These are phyloP conservation scores for Ormyrus thymus DNA, from an alignment of 2,888 invertebrate genomes.

Conservation along the genomic window DNA sequence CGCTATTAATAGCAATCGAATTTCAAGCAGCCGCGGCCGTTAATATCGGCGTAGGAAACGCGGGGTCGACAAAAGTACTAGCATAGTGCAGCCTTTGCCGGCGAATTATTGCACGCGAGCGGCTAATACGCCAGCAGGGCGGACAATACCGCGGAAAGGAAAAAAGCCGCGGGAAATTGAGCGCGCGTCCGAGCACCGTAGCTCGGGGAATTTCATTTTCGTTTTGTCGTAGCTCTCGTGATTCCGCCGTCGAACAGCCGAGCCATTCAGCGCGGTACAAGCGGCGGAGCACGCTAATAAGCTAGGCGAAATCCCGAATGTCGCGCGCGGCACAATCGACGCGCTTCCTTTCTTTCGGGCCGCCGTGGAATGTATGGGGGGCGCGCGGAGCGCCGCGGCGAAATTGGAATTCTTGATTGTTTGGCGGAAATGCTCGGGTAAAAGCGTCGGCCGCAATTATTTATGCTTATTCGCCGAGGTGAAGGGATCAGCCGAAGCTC, in stretches of 20 bases:
- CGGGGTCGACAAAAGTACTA: background rate
- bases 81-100: no score
- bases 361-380: background rate
- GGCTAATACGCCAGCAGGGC: no score
- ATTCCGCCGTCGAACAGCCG: no score
- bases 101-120: no score
- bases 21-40: conserved; percentile 9
- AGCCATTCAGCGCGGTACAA: background rate
- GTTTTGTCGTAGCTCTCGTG: background rate
- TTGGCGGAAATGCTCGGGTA: background rate
- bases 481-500: background rate
- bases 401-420: conserved; percentile 27
- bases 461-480: conserved; percentile 27
- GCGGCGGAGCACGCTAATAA: conserved; percentile 25
- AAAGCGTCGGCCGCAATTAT: conserved; percentile 3
- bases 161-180: no score
- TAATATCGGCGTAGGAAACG: conserved; percentile 17
- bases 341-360: background rate
- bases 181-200: background rate
- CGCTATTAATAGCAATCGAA: conserved; percentile 9
- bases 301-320: conserved; percentile 14
- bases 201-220: conserved; percentile 44
- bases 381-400: background rate
- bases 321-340: background rate
- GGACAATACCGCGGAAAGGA: no score